phyloP scores from a whole-genome alignment of 1,140 invertebrate species.

The Solenopsis invicta region DNA sequence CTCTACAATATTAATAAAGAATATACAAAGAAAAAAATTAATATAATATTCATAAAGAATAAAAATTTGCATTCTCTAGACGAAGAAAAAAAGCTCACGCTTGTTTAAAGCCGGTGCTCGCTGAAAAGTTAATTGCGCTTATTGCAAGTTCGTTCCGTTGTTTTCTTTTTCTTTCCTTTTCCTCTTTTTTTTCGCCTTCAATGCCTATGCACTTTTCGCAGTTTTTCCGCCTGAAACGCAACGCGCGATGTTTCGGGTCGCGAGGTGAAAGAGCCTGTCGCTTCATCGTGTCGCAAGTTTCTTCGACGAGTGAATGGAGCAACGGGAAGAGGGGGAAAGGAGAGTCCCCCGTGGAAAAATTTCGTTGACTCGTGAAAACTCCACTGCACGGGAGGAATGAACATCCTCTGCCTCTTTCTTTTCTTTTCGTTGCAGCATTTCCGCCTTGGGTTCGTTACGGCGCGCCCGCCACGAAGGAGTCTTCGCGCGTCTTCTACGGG shows the following conservation, averaged over 20 bases:
- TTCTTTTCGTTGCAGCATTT: not conserved
- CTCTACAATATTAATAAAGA: too few species aligned
- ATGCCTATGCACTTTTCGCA: not conserved
- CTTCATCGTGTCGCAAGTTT: constrained; percentile 19
- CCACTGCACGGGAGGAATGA: constrained; percentile 21
- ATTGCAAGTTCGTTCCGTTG: constrained; percentile 1
- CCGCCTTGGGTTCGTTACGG: constrained; percentile 19
- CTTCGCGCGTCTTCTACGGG: constrained; percentile 37
- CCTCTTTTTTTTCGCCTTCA: not conserved
- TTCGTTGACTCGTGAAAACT: constrained; percentile 38
- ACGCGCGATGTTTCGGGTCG: constrained; percentile 15
- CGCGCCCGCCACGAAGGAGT: not conserved
- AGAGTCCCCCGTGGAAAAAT: constrained; percentile 36
- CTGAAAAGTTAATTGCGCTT: constrained; percentile 38
- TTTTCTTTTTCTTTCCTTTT: not conserved
- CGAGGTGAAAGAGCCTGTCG: not conserved
- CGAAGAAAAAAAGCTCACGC: not conserved
- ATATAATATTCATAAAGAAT: not conserved
- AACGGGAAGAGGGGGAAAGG: not conserved
- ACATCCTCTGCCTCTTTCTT: constrained; percentile 17
- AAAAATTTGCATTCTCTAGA: not conserved
- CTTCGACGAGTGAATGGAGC: constrained; percentile 17
- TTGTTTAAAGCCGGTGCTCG: not conserved
- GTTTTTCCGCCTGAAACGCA: constrained; percentile 13
- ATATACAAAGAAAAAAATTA: not conserved